These are phyloP conservation scores for Trochalopteron elliotii DNA, from an alignment of 2,113 vertebrate genomes.

Conservation along the genomic window DNA sequence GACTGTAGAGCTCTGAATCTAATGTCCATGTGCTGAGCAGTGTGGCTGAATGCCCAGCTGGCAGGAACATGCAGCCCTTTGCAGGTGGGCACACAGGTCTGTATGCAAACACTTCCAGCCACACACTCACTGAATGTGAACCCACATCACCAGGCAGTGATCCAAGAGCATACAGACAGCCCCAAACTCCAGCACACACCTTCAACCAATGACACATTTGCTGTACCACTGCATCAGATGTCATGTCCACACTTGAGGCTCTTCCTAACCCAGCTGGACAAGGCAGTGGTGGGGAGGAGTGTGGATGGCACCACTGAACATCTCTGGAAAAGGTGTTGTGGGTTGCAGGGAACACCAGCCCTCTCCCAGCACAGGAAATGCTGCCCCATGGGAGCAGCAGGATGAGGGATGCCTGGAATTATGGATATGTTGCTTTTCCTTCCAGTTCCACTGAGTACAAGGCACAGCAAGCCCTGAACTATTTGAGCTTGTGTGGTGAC, in stretches of 20 bases:
- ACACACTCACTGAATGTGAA: background rate
- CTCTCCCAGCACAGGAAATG: background rate
- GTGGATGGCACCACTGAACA: background rate
- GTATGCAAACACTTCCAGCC: background rate
- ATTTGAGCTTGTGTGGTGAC: background rate
- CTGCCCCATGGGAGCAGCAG: background rate
- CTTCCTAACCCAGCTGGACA: background rate
- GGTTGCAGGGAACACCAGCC: background rate
- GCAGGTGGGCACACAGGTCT: background rate
- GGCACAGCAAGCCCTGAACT: background rate
- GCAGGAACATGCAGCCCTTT: background rate
- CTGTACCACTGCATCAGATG: background rate
- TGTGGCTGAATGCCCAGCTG: background rate
- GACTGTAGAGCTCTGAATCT: background rate
- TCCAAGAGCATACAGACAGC: background rate
- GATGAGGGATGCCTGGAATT: background rate
- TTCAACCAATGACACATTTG: background rate
- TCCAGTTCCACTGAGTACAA: background rate
- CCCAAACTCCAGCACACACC: background rate
- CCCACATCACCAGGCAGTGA: background rate
- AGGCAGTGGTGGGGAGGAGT: background rate
- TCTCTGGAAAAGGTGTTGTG: background rate
- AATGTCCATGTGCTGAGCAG: background rate
- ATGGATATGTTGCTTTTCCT: background rate
- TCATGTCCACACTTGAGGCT: background rate